A percentile compares a stretch with the other conserved stretches of the same genome.
Evolutionary conservation across 2,797 vertebrate species (phyloP).

Genomic region (Pangasius macronema): DNA sequence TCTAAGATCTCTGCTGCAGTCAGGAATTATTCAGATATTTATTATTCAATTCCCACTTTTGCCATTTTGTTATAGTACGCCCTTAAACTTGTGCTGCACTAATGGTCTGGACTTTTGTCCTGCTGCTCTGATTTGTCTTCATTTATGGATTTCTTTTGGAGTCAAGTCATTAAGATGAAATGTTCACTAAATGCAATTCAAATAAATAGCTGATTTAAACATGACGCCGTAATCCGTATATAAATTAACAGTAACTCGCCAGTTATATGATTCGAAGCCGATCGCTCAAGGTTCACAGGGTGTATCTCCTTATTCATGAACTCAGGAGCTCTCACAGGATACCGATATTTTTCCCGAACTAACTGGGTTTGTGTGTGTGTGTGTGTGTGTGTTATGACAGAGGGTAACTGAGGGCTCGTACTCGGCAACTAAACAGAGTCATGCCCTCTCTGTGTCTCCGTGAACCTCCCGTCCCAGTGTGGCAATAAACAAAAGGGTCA

Average conservation of each 20-base stretch:
- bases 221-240: neutral
- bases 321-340: neutral
- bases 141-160: neutral
- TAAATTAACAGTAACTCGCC: neutral
- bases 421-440: no score
- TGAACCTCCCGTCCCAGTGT: no score
- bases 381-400: neutral
- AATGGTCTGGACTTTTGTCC: neutral
- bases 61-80: neutral
- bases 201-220: neutral
- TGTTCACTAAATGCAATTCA: neutral
- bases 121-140: neutral
- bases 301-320: no score
- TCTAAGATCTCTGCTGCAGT: neutral
- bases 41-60: neutral
- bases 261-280: neutral
- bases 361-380: no score
- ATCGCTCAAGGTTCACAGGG: neutral
- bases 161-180: neutral
- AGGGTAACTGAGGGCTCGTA: conserved; percentile 14
- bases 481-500: no score
- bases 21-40: neutral
- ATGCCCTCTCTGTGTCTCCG: no score
- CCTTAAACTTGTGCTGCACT: neutral
- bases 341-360: neutral